These are phyloP conservation scores for Lasioglossum figueresi DNA, from an alignment of 2,888 invertebrate species.

Conservation along the genomic window DNA sequence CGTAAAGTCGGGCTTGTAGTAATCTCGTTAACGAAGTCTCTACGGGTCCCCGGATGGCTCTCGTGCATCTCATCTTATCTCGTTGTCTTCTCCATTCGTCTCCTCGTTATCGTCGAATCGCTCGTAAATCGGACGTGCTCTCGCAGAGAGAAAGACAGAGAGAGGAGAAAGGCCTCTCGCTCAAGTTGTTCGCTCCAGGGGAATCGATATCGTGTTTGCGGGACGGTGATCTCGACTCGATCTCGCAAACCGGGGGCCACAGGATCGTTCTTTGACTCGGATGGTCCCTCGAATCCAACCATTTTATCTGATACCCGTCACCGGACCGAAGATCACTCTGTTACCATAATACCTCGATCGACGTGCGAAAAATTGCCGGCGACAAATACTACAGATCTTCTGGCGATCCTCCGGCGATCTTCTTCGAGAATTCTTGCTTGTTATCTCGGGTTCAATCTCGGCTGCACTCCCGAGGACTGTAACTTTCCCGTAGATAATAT, in stretches of 20 bases:
- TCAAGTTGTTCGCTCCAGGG: conserved; percentile 62
- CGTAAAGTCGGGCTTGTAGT: conserved; percentile 41
- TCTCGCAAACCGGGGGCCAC: conserved; percentile 55
- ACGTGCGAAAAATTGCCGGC: neutral
- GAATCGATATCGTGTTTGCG: conserved; percentile 67
- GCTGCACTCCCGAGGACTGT: too few species aligned
- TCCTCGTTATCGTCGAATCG: conserved; percentile 73
- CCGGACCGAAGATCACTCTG: conserved; percentile 55
- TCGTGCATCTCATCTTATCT: conserved; percentile 72
- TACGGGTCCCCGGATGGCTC: conserved; percentile 50
- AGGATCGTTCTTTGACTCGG: conserved; percentile 70
- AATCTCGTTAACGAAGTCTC: conserved; percentile 68
- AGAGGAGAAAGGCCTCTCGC: conserved; percentile 37
- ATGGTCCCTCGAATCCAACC: conserved; percentile 54
- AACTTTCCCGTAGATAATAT: too few species aligned
- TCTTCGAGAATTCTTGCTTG: neutral
- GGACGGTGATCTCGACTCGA: conserved; percentile 52
- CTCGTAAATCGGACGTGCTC: conserved; percentile 71
- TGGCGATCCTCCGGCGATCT: neutral
- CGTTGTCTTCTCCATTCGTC: conserved; percentile 69
- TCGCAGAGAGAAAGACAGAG: conserved; percentile 19
- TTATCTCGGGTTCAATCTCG: neutral
- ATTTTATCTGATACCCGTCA: conserved; percentile 61
- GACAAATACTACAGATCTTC: neutral
- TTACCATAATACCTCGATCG: conserved; percentile 35